These are phyloP conservation scores for Aphis craccivora DNA, from an alignment of 1,140 invertebrate species.

Conservation along the genomic window DNA sequence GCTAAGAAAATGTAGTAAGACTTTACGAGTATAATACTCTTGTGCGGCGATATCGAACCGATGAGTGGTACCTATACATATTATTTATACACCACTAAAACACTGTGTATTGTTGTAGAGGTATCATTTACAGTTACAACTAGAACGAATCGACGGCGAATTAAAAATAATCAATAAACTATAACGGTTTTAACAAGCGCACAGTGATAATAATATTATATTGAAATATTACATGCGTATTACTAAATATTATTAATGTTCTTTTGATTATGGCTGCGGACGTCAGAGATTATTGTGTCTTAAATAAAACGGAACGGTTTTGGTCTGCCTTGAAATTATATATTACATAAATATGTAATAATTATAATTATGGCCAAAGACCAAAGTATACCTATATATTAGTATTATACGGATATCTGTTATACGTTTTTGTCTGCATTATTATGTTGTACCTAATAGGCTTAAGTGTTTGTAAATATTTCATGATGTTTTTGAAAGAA, in stretches of 20 bases:
- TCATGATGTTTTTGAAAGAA: not conserved
- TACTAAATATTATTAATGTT: not conserved
- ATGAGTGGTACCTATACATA: not conserved
- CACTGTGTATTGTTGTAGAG: not conserved
- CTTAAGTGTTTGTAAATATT: conserved; percentile 18
- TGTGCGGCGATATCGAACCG: not conserved
- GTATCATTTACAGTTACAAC: not conserved
- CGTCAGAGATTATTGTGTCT: not conserved
- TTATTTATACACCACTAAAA: not conserved
- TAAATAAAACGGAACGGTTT: not conserved
- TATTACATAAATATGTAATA: not conserved
- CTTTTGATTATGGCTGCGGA: not conserved
- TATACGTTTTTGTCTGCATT: not conserved
- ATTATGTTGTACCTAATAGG: not conserved
- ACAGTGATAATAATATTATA: not conserved
- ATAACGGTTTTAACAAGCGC: not conserved
- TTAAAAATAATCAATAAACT: not conserved
- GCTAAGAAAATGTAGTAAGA: not conserved
- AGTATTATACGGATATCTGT: not conserved
- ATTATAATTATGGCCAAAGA: not conserved
- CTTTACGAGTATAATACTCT: not conserved
- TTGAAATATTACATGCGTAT: not conserved
- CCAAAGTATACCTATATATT: not conserved
- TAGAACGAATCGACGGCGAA: not conserved
- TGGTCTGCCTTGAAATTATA: not conserved